Evolutionary conservation across 2,113 vertebrate species (phyloP), one percentile per base, ranked within the genome.

Genomic region (Paradisaea rubra): DNA sequence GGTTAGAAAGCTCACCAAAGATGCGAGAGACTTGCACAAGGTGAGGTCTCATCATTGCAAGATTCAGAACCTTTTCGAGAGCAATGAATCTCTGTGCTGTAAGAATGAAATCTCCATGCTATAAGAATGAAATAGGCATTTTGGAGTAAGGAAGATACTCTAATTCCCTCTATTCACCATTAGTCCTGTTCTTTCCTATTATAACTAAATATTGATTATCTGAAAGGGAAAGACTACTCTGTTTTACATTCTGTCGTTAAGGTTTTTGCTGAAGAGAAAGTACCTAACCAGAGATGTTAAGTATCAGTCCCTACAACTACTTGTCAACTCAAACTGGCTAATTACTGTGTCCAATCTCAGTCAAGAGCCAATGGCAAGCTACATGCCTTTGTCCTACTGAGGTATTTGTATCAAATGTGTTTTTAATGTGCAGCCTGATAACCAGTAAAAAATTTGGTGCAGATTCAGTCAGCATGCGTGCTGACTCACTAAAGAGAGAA

Each of bases 401-500:
- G 30, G 1, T 28, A 33, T 88, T 88, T 88, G 42, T 42, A 86
- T 77, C 33, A 89, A 80, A 27, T 47, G 54, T 72, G 14, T 10
- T 90, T 93, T 86, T 83, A 80, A 59, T 54, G 30, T 86, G 52
- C 27, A 83, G 42, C 24, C n/a, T 85, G 65, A 71, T 69, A 85
- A 87, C 41, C 37, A 81, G 11, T 57, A n/a, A 59, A 81, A 88
- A 23, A 50, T 66, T 73, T 83, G 37, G 19, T 69, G 16, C 39
- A 37, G 45, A 59, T 86, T 94, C 39, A 61, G 52, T 77, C 45
- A 69, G 30, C 35, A 27, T 59, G 66, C 18, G 31, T 13, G 6
- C 85, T 90, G 71, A 90, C 50, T 93, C 71, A 94, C 44, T 42
- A 54, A 82, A 76, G 70, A 86, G 42, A 65, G 23, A 65, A 61